phyloP scores from a whole-genome alignment of 2,113 vertebrate species.

The Aplodontia rufa region DNA sequence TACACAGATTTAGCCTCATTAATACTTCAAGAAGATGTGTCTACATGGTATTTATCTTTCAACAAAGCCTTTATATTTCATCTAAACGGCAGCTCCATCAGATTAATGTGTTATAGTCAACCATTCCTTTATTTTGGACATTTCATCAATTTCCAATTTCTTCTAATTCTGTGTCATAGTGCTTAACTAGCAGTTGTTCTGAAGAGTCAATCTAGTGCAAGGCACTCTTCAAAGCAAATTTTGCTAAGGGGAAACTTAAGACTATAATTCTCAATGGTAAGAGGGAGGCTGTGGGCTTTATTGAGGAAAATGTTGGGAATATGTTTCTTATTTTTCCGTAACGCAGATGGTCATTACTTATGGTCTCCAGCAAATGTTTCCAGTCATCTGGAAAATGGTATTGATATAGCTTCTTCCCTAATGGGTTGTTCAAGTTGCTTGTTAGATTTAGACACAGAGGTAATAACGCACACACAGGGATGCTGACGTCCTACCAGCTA shows the following conservation, averaged over 20 bases:
- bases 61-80: neutral
- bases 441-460: neutral
- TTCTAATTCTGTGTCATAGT: neutral
- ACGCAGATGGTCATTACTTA: neutral
- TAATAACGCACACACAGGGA: rapidly evolving
- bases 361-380: neutral
- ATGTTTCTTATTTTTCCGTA: constrained; percentile 33
- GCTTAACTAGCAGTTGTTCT: neutral
- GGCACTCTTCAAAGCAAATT: constrained; percentile 28
- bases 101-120: neutral
- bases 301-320: constrained; percentile 17
- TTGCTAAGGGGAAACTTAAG: neutral
- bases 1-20: neutral
- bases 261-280: neutral
- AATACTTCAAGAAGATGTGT: neutral
- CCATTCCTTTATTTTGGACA: neutral
- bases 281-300: constrained; percentile 6
- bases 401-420: neutral
- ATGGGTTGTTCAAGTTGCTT: neutral
- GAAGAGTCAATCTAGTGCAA: neutral
- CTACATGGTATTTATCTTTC: neutral
- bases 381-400: neutral
- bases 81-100: neutral
- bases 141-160: neutral
- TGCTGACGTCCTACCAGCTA: too few species aligned